Evolutionary conservation across 2,888 invertebrate species (phyloP).

Genomic region (Xanthia togata): DNA sequence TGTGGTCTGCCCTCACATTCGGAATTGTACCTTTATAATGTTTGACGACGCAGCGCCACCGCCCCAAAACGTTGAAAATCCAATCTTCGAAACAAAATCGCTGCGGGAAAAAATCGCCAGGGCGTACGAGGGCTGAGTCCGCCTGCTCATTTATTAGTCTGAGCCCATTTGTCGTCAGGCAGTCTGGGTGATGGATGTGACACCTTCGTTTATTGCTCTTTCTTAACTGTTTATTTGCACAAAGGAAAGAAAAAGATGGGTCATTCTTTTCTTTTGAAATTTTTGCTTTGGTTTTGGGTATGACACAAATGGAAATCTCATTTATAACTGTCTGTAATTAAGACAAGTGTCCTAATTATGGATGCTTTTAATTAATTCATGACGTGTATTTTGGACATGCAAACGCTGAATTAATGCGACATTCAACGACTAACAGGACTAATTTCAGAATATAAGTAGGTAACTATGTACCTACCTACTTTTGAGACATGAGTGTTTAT

Average conservation of each 20-base stretch:
- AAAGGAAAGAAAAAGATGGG: conserved; percentile 17
- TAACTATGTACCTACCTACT: background rate
- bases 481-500: conserved; percentile 5
- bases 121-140: background rate
- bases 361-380: conserved; percentile 7
- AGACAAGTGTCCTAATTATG: conserved; percentile 23
- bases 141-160: conserved; percentile 59
- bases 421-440: background rate
- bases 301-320: background rate
- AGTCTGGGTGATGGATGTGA: conserved; percentile 55
- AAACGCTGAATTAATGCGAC: conserved; percentile 9
- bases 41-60: background rate
- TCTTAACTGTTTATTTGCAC: conserved; percentile 53
- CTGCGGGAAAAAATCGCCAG: background rate
- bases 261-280: background rate
- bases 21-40: background rate
- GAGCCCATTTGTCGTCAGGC: conserved; percentile 60
- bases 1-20: background rate
- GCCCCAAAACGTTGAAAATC: background rate
- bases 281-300: background rate
- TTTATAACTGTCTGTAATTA: conserved; percentile 3
- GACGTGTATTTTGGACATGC: conserved; percentile 17
- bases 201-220: conserved; percentile 56
- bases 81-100: background rate
- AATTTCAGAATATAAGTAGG: background rate